Evolutionary conservation across 2,797 vertebrate genomes (phyloP).

Genomic region (Atherinosoma microstoma): DNA sequence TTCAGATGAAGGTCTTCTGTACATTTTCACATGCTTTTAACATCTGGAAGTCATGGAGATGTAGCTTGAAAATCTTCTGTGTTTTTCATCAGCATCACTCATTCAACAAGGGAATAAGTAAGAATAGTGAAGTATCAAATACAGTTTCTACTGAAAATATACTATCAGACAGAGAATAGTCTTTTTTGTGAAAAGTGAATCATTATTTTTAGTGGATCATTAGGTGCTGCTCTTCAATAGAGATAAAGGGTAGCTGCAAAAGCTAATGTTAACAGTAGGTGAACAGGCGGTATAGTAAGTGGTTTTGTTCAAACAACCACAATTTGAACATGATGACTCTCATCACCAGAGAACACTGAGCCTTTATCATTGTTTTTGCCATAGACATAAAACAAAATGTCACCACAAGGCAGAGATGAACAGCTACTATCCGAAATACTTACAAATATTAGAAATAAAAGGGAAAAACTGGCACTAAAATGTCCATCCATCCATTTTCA

Average conservation of each 20-base stretch:
- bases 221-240: background rate
- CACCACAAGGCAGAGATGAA: too few species aligned
- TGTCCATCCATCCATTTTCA: too few species aligned
- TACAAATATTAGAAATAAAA: too few species aligned
- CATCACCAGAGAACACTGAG: too few species aligned
- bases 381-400: too few species aligned
- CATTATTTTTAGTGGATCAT: background rate
- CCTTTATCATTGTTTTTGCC: too few species aligned
- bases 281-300: background rate
- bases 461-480: too few species aligned
- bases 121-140: background rate
- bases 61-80: background rate
- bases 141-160: background rate
- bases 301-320: too few species aligned
- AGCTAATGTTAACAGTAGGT: background rate
- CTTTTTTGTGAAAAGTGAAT: constrained; percentile 1
- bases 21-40: background rate
- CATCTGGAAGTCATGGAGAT: background rate
- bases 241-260: background rate
- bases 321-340: too few species aligned
- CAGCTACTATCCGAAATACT: too few species aligned
- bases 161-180: background rate
- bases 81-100: background rate
- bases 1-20: background rate
- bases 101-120: background rate